A percentile compares a stretch with the other conserved stretches of the same genome.
phyloP scores from a whole-genome alignment of 2,113 vertebrate species.

The Anoura caudifer region DNA sequence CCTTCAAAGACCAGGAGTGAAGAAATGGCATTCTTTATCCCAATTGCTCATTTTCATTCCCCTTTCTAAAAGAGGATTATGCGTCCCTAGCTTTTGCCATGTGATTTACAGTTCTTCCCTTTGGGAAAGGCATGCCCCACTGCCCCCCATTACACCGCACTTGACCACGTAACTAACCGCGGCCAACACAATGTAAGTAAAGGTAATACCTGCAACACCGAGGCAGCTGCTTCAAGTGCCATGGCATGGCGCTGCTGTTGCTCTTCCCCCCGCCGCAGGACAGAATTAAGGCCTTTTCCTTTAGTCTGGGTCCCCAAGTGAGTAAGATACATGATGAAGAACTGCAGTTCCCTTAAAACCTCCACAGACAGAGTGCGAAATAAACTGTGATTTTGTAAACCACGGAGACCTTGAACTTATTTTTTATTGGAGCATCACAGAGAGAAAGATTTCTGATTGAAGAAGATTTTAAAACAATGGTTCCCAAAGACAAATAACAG shows the following conservation, averaged over 20 bases:
- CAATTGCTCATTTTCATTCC: background rate
- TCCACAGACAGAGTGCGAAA: background rate
- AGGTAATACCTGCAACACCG: too few species aligned
- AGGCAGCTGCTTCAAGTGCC: background rate
- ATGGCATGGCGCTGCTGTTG: background rate
- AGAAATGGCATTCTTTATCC: background rate
- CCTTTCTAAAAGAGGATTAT: background rate
- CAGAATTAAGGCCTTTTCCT: background rate
- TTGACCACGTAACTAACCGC: background rate
- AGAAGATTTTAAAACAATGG: background rate
- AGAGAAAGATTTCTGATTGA: background rate
- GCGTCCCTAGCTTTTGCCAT: background rate
- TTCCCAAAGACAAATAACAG: background rate
- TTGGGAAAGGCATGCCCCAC: background rate
- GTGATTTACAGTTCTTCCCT: background rate
- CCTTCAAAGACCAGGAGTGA: background rate
- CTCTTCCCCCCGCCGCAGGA: rapidly evolving
- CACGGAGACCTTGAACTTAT: background rate
- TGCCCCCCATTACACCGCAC: background rate
- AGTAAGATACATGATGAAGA: background rate
- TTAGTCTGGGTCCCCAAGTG: background rate
- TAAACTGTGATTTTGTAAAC: background rate
- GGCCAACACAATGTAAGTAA: background rate
- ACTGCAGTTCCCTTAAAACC: background rate
- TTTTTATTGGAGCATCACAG: background rate